Evolutionary conservation across 2,888 invertebrate genomes (phyloP), one percentile per base, ranked within the genome.

Genomic region (Drosophila birchii): DNA sequence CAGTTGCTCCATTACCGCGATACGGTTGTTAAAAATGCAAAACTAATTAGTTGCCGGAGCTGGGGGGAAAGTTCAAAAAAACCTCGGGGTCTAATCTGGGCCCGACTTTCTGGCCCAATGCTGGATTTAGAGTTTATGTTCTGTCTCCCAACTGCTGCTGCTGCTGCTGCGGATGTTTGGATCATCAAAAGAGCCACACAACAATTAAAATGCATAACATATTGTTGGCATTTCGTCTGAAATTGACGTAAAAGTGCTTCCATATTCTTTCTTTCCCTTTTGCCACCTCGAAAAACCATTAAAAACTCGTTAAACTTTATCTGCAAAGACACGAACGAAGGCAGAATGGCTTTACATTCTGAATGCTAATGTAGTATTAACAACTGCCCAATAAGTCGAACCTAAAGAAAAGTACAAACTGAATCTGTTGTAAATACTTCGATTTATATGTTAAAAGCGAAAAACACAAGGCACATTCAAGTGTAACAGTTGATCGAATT

Each of bases 1-100:
- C 58, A 23, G 58, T 47, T 47, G 39, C 47, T 34, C 16, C 64
- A 53, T 53, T 41, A 61, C 60, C 72, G 44, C 57, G 66, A 55
- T 63, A 56, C 67, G 83, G 76, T 80, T 76, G 84, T 80, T 81
- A 80, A 80, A 81, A 86, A 81, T 81, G 84, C 80, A 83, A 81
- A 81, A 81, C 81, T 81, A 86, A 86, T 82, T 81, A 81, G 80
- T 76, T 34, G 49, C 32, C 23, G 16, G 41, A 36, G 51, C 16
- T 16, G 16, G 11, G 49, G 51, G 51, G 34, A 16, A 36, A 51
- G 34, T 34, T 36, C 20, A 34, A 53, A 53, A 49, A 53, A 53
- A 53, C 51, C 51, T 23, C 29, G 18, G 29, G 44, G 14, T 58
- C 36, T 62, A 45, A 57, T 53, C 51, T 53, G 34, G 51, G 51